phyloP scores from a whole-genome alignment of 2,113 vertebrate species.

The rat (Rattus norvegicus) region GRCr8 NC_086026.1:79436001-79436500 shows the following conservation, averaged over 20 bases:
- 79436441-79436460: not conserved
- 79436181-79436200: not conserved
- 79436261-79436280: not conserved
- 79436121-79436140: not conserved
- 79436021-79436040: not conserved
- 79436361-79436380: too few relatives aligned
- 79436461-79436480: too few relatives aligned
- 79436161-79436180: not conserved
- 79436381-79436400: not conserved
- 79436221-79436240: not conserved
- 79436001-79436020: not conserved
- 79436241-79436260: not conserved
- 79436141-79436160: not conserved
- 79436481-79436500: not conserved
- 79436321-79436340: not conserved
- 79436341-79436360: not conserved
- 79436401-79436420: not conserved
- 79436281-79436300: not conserved
- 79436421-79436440: not conserved
- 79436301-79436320: not conserved
- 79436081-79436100: not conserved
- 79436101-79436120: not conserved
- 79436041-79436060: not conserved
- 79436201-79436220: not conserved
- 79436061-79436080: not conserved